These are phyloP conservation scores for Silvanus unidentatus DNA, from an alignment of 2,888 invertebrate genomes.

Conservation along the genomic window DNA sequence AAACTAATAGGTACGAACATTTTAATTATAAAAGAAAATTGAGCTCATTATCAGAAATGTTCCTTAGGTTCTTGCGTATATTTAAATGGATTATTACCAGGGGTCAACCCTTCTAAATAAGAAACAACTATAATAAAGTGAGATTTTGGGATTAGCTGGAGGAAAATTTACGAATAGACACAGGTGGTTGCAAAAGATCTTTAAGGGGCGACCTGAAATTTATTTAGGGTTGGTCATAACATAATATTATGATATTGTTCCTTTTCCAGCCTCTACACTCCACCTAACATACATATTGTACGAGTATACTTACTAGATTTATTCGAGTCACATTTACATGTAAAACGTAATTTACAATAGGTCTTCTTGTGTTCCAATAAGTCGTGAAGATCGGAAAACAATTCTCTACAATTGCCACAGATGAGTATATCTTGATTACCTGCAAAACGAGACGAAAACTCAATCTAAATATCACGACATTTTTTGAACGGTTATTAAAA, in stretches of 20 bases:
- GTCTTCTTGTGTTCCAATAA: slow-evolving; percentile 68
- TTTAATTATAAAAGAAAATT: no score
- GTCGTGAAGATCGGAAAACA: slow-evolving; percentile 65
- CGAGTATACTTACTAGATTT: slow-evolving; percentile 48
- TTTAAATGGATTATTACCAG: not conserved
- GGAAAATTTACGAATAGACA: slow-evolving; percentile 34
- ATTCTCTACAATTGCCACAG: slow-evolving; percentile 69
- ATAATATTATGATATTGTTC: no score
- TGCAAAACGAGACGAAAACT: slow-evolving; percentile 39
- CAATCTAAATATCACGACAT: not conserved
- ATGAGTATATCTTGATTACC: slow-evolving; percentile 69
- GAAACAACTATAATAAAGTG: slow-evolving; percentile 20
- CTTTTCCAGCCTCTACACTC: no score
- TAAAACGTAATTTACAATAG: slow-evolving; percentile 65
- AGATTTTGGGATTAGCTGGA: slow-evolving; percentile 27
- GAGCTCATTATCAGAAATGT: no score
- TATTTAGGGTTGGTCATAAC: not conserved
- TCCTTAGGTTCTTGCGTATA: no score
- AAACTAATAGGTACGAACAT: no score
- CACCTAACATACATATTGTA: not conserved
- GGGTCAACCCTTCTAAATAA: slow-evolving; percentile 14
- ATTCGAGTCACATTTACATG: slow-evolving; percentile 61
- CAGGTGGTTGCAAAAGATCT: slow-evolving; percentile 30
- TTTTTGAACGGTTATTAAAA: no score
- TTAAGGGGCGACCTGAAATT: slow-evolving; percentile 10